These are phyloP conservation scores for Manduca sexta DNA, from an alignment of 1,140 invertebrate species.

Conservation along the genomic window DNA sequence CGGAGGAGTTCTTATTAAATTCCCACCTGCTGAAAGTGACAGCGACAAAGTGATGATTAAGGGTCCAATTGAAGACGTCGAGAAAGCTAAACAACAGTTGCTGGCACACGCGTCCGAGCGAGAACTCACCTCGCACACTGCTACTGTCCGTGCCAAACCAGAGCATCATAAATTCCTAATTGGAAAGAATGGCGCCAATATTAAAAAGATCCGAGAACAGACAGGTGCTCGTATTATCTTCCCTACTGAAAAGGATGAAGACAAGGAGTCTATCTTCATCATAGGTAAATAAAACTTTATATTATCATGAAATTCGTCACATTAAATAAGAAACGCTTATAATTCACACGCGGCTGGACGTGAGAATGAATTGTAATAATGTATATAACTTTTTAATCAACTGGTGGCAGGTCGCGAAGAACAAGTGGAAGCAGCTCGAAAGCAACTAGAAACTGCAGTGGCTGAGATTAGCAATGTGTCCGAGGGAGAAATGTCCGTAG, in stretches of 20 bases:
- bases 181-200: constrained; percentile 94
- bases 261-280: constrained; percentile 91
- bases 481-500: constrained; percentile 87
- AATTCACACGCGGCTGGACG: too few species aligned
- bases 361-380: background rate
- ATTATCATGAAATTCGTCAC: too few species aligned
- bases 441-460: constrained; percentile 87
- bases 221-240: constrained; percentile 95
- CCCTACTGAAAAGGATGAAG: constrained; percentile 88
- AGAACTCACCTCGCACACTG: constrained; percentile 87
- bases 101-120: constrained; percentile 90
- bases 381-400: too few species aligned
- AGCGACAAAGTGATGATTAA: constrained; percentile 93
- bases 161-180: constrained; percentile 95
- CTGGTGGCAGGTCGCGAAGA: constrained; percentile 75
- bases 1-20: constrained; percentile 95
- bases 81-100: constrained; percentile 91
- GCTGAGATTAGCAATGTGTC: constrained; percentile 90
- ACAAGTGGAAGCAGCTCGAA: constrained; percentile 81
- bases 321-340: too few species aligned
- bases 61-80: constrained; percentile 95
- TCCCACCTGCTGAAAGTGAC: constrained; percentile 90
- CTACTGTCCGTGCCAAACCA: constrained; percentile 88
- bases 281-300: constrained; percentile 89
- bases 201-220: constrained; percentile 93